Conservation (phyloP, 2,888 invertebrate species). For the Muschampia plurimacula region DNA sequence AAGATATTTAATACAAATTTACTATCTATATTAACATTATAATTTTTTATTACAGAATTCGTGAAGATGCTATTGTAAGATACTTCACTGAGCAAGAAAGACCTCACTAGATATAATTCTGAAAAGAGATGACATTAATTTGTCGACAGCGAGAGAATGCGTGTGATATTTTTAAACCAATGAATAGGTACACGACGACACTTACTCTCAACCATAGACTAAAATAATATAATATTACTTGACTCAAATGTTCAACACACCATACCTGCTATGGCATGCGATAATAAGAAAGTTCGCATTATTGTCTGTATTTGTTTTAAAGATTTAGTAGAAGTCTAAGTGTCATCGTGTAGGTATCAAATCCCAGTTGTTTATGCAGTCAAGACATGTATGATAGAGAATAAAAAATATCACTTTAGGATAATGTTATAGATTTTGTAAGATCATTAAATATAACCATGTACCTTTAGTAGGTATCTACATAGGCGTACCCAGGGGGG, state of each 20-base stretch:
- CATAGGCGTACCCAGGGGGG: too few relatives aligned
- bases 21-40: background rate
- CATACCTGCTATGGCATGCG: too few relatives aligned
- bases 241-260: too few relatives aligned
- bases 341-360: background rate
- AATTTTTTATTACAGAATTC: constrained; percentile 80
- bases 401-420: constrained; percentile 37
- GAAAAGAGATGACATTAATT: constrained; percentile 44
- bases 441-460: constrained; percentile 29
- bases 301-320: too few relatives aligned
- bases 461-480: background rate
- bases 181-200: background rate
- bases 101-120: constrained; percentile 72
- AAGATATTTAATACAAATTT: too few relatives aligned
- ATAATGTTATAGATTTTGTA: constrained; percentile 44
- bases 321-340: background rate
- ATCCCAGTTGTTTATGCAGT: constrained; percentile 8
- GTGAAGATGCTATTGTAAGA: constrained; percentile 85
- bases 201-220: background rate
- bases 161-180: constrained; percentile 2
- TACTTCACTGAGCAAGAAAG: constrained; percentile 57
- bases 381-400: constrained; percentile 29
- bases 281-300: too few relatives aligned
- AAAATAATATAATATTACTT: too few relatives aligned
- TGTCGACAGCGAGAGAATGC: constrained; percentile 22